Evolutionary conservation across 2,113 vertebrate genomes (phyloP).

Genomic region (Hypocryptadius cinnamomeus): DNA sequence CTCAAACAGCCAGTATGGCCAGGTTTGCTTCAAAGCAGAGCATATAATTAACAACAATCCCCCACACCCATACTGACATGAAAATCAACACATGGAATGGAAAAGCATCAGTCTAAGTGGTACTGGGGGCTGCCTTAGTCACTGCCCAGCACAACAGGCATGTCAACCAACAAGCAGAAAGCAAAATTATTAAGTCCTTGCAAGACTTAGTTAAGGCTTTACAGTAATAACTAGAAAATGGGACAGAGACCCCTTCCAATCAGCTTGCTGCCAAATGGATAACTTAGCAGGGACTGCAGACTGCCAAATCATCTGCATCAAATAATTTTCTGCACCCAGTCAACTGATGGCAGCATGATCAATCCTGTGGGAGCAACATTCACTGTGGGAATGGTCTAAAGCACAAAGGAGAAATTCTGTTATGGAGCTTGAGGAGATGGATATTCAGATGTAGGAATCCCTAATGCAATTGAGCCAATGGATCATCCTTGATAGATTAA

Average conservation of each 20-base stretch:
- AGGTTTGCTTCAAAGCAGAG: background rate
- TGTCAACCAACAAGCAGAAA: background rate
- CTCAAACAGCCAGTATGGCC: background rate
- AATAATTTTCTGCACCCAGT: slow-evolving; percentile 27
- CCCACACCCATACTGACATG: background rate
- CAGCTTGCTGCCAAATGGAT: background rate
- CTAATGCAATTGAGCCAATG: slow-evolving; percentile 85
- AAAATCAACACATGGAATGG: background rate
- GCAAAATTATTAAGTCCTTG: background rate
- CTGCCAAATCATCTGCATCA: background rate
- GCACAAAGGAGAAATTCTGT: slow-evolving; percentile 71
- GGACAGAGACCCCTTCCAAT: background rate
- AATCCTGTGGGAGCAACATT: slow-evolving; percentile 63
- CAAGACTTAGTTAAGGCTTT: background rate
- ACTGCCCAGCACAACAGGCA: background rate
- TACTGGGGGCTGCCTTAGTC: background rate
- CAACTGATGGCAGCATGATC: slow-evolving; percentile 56
- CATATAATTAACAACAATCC: background rate
- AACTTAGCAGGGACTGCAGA: background rate
- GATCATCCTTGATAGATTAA: slow-evolving; percentile 87
- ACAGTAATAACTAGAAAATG: background rate
- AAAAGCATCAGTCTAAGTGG: background rate
- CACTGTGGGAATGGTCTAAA: slow-evolving; percentile 69
- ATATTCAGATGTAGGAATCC: slow-evolving; percentile 85
- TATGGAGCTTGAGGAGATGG: slow-evolving; percentile 89